Base-by-base conservation (phyloP, 1,140 invertebrate genomes). In the Ostrea edulis region DNA sequence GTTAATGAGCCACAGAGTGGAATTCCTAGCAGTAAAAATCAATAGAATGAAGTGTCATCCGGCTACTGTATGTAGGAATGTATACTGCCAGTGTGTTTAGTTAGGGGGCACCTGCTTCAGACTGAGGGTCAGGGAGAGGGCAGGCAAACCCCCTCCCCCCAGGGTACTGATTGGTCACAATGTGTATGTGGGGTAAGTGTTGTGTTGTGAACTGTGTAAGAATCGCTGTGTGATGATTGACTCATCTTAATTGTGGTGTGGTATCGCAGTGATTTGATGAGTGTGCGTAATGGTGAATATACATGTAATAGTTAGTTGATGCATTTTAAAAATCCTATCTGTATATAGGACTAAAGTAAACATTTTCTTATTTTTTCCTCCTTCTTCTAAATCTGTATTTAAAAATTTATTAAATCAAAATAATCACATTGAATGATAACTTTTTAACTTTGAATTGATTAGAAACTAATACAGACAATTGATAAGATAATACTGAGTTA, bases 171-270 rank as follows among this genome's bases (percentile, higher is more conserved):
- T 14, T 5, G 35, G 1, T 71, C 22, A 71, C 22, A 35, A 77
- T 77, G 68, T 77, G 68, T 17, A 77, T 77, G 68, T 77, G 68
- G 68, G 68, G 68, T 77, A 35, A 77, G 68, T 77, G 29, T 8
- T 77, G 29, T 77, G 68, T n/a, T 77, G 22, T 12, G 25, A 17
- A 20, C 12, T 11, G 9, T 25, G 11, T 25, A 29, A 25, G 68
- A 35, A 29, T 77, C 29, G 29, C 68, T 77, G 22, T 29, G 12
- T 77, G 14, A 77, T 14, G 25, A 51, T 81, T 68, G 54, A 84
- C 29, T 44, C 84, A 84, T 58, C 22, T 3, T n/a, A n/a, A n/a
- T n/a, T 84, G 17, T 84, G 25, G 44, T 68, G 25, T 71, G 14
- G 22, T 65, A 53, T 9, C 4, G 25, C 54, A 25, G 17, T 54